Percentiles rank a stretch among this genome's conserved stretches.
phyloP scores from a whole-genome alignment of 2,888 invertebrate species.

The Zootermopsis nevadensis region DNA sequence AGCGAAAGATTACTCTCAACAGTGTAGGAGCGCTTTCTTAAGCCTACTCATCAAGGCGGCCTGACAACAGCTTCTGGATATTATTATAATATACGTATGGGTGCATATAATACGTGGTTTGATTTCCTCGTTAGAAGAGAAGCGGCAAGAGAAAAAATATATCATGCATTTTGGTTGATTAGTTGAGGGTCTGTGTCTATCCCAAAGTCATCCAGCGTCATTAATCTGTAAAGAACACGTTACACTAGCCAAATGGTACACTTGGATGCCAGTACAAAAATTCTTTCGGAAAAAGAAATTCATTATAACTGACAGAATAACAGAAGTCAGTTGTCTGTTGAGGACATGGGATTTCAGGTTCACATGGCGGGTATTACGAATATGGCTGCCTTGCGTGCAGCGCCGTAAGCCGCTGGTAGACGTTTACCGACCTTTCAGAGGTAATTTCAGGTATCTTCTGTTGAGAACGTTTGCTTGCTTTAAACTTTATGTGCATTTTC shows the following conservation, averaged over 20 bases:
- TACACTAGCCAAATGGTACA: not conserved
- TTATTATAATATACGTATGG: slow-evolving; percentile 32
- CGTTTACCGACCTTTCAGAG: too few relatives aligned
- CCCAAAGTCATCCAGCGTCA: slow-evolving; percentile 42
- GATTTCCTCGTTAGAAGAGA: slow-evolving; percentile 45
- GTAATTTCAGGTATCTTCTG: too few relatives aligned
- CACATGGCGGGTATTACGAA: too few relatives aligned
- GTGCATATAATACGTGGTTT: slow-evolving; percentile 41
- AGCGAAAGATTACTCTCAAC: slow-evolving; percentile 23
- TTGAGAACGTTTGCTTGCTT: too few relatives aligned
- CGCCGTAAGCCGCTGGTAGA: too few relatives aligned
- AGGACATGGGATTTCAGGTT: too few relatives aligned
- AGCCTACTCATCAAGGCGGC: slow-evolving; percentile 18
- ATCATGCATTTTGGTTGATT: slow-evolving; percentile 45
- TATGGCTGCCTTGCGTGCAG: too few relatives aligned
- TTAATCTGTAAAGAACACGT: slow-evolving; percentile 43
- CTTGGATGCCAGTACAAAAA: too few relatives aligned
- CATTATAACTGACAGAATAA: too few relatives aligned
- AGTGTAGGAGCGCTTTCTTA: slow-evolving; percentile 23
- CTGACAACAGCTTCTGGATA: slow-evolving; percentile 42
- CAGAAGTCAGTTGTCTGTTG: too few relatives aligned
- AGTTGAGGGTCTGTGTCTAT: slow-evolving; percentile 43
- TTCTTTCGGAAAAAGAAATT: too few relatives aligned
- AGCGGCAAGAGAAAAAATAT: slow-evolving; percentile 12
- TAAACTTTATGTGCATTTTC: too few relatives aligned